Evolutionary conservation across 1,140 invertebrate species (phyloP).

Genomic region (Hylaeus anthracinus): DNA sequence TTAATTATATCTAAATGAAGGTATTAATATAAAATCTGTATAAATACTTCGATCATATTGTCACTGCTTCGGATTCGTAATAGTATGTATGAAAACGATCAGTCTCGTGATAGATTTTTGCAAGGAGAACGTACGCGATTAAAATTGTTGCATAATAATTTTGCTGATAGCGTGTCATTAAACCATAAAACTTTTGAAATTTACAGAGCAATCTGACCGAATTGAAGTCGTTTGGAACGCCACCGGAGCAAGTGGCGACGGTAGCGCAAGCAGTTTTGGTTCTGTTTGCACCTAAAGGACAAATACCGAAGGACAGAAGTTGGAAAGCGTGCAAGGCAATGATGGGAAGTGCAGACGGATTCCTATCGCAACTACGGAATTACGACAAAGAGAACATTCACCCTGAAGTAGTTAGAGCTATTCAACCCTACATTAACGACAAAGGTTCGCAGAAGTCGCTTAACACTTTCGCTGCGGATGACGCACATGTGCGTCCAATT

Average conservation of each 20-base stretch:
- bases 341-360: conserved; percentile 93
- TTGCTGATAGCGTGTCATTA: neutral
- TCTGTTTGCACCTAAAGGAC: conserved; percentile 91
- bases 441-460: conserved; percentile 65
- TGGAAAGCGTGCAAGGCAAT: conserved; percentile 95
- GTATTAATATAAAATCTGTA: too few relatives aligned
- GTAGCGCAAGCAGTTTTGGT: conserved; percentile 94
- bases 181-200: neutral
- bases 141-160: neutral
- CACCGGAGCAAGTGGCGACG: conserved; percentile 90
- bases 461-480: neutral
- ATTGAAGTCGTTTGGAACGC: conserved; percentile 94
- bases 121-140: neutral
- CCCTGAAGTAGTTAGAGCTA: conserved; percentile 90
- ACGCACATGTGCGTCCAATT: too few relatives aligned
- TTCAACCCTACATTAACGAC: conserved; percentile 81
- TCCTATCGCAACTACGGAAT: conserved; percentile 91
- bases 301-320: conserved; percentile 94
- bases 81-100: too few relatives aligned
- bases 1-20: too few relatives aligned
- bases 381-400: conserved; percentile 98
- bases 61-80: too few relatives aligned
- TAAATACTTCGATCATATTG: too few relatives aligned
- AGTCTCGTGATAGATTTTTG: too few relatives aligned
- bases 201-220: conserved; percentile 92